A percentile compares a stretch with the other conserved stretches of the same genome.
Conservation (phyloP, 2,888 invertebrate species). For the Ceramica pisi region DNA sequence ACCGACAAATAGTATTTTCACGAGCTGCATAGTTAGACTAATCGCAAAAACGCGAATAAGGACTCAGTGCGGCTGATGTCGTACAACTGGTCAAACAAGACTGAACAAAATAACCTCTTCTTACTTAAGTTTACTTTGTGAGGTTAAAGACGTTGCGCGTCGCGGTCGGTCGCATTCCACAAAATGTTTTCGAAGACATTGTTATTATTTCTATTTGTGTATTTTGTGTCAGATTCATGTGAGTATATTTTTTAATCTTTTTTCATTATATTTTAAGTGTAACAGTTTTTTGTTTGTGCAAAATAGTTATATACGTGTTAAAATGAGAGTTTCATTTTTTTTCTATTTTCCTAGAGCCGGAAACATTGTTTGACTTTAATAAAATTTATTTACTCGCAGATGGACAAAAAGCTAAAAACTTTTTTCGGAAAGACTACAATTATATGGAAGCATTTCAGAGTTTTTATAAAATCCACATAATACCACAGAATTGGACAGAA, state of each 20-base stretch:
- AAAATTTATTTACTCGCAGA: conserved; percentile 63
- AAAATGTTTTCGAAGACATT: conserved; percentile 43
- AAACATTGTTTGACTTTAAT: neutral
- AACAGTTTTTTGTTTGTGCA: too few species aligned
- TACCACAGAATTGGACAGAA: conserved; percentile 76
- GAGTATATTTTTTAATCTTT: conserved; percentile 25
- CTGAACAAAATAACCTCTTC: neutral
- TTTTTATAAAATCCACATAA: conserved; percentile 83
- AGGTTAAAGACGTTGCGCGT: conserved; percentile 1
- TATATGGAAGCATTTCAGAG: conserved; percentile 72
- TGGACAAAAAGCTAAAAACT: conserved; percentile 73
- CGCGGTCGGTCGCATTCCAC: neutral
- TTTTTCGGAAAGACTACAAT: conserved; percentile 81
- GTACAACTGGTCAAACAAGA: conserved; percentile 25
- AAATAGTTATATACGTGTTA: too few species aligned
- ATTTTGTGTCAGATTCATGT: conserved; percentile 28
- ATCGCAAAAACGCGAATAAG: neutral
- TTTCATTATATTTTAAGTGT: too few species aligned
- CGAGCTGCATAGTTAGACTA: neutral
- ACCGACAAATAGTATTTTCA: too few species aligned
- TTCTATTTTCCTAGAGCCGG: neutral
- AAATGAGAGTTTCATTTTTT: too few species aligned
- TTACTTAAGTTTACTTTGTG: neutral
- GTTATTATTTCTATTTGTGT: conserved; percentile 34
- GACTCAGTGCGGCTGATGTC: neutral